Evolutionary conservation across 2,113 vertebrate species (phyloP).

Genomic region (Axis porcinus): DNA sequence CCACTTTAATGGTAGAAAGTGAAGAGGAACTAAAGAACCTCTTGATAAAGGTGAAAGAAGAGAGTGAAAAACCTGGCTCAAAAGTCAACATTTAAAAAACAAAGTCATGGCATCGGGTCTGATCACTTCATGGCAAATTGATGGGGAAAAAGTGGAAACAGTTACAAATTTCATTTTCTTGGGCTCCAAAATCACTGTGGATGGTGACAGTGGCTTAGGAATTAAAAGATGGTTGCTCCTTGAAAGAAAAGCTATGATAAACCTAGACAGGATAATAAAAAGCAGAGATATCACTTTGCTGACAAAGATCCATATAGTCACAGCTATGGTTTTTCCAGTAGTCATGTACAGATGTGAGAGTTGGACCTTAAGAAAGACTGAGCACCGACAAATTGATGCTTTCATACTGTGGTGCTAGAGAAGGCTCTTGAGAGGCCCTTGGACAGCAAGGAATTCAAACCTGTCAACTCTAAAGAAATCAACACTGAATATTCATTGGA

Average conservation of each 20-base stretch:
- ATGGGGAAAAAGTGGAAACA: not conserved
- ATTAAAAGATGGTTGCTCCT: not conserved
- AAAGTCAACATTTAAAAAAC: not conserved
- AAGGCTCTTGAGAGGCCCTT: not conserved
- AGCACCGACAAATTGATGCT: not conserved
- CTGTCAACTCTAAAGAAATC: not conserved
- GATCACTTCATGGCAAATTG: not conserved
- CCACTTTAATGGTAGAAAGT: not conserved
- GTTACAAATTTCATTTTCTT: not conserved
- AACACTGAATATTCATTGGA: not conserved
- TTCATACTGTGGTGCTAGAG: not conserved
- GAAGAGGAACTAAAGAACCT: not conserved
- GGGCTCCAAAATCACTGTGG: not conserved
- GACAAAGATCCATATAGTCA: not conserved
- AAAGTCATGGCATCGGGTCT: not conserved
- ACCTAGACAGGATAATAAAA: not conserved
- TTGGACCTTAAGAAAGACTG: not conserved
- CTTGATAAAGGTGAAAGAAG: not conserved
- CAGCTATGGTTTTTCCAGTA: not conserved
- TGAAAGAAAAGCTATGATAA: not conserved
- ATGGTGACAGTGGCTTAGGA: not conserved
- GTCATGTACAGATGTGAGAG: not conserved
- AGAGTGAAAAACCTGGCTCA: not conserved
- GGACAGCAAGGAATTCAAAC: not conserved
- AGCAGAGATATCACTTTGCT: not conserved